Conservation (phyloP, 2,888 invertebrate genomes). For the Macropis europaea region DNA sequence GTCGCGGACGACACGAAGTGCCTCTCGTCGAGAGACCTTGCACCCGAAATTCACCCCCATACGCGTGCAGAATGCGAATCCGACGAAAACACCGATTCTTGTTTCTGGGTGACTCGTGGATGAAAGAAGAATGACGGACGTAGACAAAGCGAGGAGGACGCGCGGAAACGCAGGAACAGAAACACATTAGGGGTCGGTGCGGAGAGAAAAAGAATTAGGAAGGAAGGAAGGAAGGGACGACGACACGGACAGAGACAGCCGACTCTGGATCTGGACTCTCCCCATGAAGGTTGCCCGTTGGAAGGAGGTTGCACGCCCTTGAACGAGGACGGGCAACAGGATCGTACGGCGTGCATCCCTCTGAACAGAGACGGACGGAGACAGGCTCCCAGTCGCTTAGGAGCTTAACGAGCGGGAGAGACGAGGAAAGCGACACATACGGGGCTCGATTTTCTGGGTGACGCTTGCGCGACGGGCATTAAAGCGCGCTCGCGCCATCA, state of each 20-base stretch:
- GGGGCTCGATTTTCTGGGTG: slow-evolving; percentile 70
- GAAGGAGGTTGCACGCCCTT: slow-evolving; percentile 73
- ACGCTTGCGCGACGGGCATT: slow-evolving; percentile 67
- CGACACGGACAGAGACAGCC: slow-evolving; percentile 14
- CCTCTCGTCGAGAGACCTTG: slow-evolving; percentile 29
- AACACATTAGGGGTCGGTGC: slow-evolving; percentile 33
- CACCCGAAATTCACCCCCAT: slow-evolving; percentile 28
- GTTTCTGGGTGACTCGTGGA: slow-evolving; percentile 59
- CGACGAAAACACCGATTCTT: slow-evolving; percentile 34
- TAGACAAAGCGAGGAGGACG: slow-evolving; percentile 37
- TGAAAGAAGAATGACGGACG: slow-evolving; percentile 25
- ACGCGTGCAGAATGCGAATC: slow-evolving; percentile 34
- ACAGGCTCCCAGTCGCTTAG: no score
- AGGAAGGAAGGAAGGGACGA: slow-evolving; percentile 37
- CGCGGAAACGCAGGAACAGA: slow-evolving; percentile 28
- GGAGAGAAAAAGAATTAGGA: slow-evolving; percentile 32
- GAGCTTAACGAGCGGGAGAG: background rate
- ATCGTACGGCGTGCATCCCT: slow-evolving; percentile 60
- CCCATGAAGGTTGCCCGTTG: slow-evolving; percentile 55
- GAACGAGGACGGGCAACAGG: slow-evolving; percentile 72
- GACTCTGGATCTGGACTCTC: slow-evolving; percentile 1
- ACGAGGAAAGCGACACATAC: slow-evolving; percentile 12
- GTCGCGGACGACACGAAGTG: background rate
- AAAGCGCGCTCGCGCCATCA: slow-evolving; percentile 47
- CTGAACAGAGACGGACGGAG: slow-evolving; percentile 25